Conservation (phyloP, 2,113 vertebrate species). For the Tyrannus savana region DNA sequence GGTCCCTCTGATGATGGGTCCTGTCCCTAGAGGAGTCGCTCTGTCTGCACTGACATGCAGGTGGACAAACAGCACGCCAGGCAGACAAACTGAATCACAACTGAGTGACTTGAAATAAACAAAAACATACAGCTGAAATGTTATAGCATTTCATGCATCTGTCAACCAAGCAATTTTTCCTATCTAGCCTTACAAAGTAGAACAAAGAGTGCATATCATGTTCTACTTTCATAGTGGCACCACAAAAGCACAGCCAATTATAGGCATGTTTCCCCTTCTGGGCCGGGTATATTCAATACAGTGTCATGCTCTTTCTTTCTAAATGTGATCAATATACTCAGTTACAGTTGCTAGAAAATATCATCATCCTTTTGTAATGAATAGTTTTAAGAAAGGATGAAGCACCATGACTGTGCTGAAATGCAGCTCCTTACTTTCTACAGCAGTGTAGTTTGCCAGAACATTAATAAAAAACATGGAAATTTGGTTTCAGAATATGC, state of each 20-base stretch:
- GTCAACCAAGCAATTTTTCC: background rate
- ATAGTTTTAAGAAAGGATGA: background rate
- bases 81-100: background rate
- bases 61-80: background rate
- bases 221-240: background rate
- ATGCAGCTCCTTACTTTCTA: background rate
- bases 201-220: background rate
- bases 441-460: background rate
- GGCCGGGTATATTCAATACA: fast-evolving
- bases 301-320: background rate
- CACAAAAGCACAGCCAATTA: background rate
- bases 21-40: background rate
- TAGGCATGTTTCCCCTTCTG: background rate
- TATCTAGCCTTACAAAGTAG: background rate
- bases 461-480: background rate
- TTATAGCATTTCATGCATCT: background rate
- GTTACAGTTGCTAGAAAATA: background rate
- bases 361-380: background rate
- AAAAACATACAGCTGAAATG: background rate
- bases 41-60: background rate
- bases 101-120: background rate
- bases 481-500: background rate
- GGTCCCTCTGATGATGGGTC: background rate
- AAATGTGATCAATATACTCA: background rate
- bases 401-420: background rate